Evolutionary conservation across 2,888 invertebrate species (phyloP).

Genomic region (Beris chalybata): DNA sequence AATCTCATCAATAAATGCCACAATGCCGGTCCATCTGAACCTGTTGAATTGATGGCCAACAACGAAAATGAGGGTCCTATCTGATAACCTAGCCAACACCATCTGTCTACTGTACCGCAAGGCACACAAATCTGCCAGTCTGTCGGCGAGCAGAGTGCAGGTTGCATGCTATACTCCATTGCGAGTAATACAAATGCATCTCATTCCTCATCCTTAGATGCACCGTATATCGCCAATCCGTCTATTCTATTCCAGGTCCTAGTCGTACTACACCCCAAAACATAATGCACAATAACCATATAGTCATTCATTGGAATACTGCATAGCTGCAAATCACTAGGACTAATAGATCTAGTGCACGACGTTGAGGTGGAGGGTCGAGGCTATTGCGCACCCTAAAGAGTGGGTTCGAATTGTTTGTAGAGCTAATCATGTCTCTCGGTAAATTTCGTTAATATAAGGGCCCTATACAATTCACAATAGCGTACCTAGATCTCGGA

Average conservation of each 20-base stretch:
- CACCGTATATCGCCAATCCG: constrained; percentile 20
- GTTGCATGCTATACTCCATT: constrained; percentile 5
- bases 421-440: constrained; percentile 30
- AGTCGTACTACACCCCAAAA: no score
- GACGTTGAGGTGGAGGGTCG: constrained; percentile 11
- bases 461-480: background rate
- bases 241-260: constrained; percentile 6
- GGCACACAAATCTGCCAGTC: constrained; percentile 26
- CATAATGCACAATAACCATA: no score
- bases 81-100: constrained; percentile 30
- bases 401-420: constrained; percentile 26
- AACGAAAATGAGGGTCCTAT: constrained; percentile 26
- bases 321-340: constrained; percentile 22
- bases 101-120: constrained; percentile 25
- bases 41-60: constrained; percentile 31
- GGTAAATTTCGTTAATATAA: constrained; percentile 29
- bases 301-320: background rate
- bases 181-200: constrained; percentile 10
- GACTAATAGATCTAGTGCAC: constrained; percentile 12
- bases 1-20: constrained; percentile 30
- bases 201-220: constrained; percentile 31
- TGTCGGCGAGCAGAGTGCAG: constrained; percentile 2
- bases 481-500: constrained; percentile 3
- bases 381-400: constrained; percentile 19
- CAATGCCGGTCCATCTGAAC: constrained; percentile 23